Conservation (phyloP, 2,113 vertebrate species). For the Delphinus delphis region DNA sequence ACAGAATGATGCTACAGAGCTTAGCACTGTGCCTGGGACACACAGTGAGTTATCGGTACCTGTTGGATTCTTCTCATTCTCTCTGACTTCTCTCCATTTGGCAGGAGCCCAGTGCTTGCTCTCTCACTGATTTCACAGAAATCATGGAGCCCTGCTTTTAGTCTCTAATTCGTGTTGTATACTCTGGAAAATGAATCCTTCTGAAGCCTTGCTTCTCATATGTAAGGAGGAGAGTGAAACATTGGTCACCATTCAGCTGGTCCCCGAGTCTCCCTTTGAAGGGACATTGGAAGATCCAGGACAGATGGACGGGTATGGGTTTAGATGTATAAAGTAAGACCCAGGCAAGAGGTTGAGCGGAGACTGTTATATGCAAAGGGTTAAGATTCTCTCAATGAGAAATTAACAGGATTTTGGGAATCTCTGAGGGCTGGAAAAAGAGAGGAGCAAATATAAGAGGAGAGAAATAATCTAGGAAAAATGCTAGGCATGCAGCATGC, state of each 20-base stretch:
- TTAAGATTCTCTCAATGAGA: not conserved
- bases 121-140: not conserved
- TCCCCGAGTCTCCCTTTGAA: not conserved
- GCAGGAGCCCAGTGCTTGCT: not conserved
- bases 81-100: not conserved
- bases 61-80: not conserved
- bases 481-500: not conserved
- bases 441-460: not conserved
- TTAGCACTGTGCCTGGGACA: not conserved
- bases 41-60: not conserved
- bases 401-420: not conserved
- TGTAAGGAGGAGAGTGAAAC: not conserved
- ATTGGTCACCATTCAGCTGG: not conserved
- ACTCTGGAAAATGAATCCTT: not conserved
- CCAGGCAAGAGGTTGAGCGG: not conserved
- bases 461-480: not conserved
- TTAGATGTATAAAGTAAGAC: not conserved
- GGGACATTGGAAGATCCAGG: not conserved
- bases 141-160: not conserved
- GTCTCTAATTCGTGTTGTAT: not conserved
- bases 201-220: not conserved
- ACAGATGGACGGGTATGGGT: not conserved
- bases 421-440: not conserved
- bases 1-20: not conserved
- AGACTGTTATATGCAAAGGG: not conserved